Base-by-base conservation (phyloP, 2,113 vertebrate genomes). In the Sceloporus tristichus region DNA sequence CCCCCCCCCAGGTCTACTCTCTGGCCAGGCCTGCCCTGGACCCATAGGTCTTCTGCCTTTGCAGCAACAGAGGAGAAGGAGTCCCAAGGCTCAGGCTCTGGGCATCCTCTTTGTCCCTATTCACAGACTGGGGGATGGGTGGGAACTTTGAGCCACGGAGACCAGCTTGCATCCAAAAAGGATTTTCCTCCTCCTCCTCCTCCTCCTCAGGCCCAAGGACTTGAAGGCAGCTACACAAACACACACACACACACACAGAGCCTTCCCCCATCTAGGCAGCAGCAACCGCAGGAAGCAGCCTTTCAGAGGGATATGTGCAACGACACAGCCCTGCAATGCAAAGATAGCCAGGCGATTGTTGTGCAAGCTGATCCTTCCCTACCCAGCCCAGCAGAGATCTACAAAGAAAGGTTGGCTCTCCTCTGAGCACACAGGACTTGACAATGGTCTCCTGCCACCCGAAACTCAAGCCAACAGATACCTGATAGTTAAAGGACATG, bases 331-430 rank as follows among this genome's bases (percentile, higher is more conserved):
- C 87, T 25, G 80, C 59, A 27, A 25, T 18, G 66, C 82, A 92
- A 88, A 91, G 91, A 90, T 82, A 92, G 74, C 92, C 9, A 23
- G 84, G 56, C 0, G 66, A 88, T 79, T 93, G 90, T 89, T 70
- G 87, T 89, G 70, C 75, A 88, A 86, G 78, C 82, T 79, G 91
- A 93, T 95, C 96, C 95, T 96, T 95, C 96, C 95, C 94, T 93
- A 88, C 89, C 91, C 94, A 71, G 82, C 91, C 8, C 66, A 90
- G 91, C 66, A 90, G 91, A 84, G 91, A 65, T 92, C 92, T 96
- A 97, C 97, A 97, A 97, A 97, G 95, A 87, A 91, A 93, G 93
- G 92, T 90, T 87, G 9, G 91, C 95, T 95, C 94, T 91, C 95
- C 94, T 96, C 96, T 96, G 94, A 94, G 94, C 92, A 88, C 84